phyloP scores from a whole-genome alignment of 1,140 invertebrate genomes.

The Delia radicum region DNA sequence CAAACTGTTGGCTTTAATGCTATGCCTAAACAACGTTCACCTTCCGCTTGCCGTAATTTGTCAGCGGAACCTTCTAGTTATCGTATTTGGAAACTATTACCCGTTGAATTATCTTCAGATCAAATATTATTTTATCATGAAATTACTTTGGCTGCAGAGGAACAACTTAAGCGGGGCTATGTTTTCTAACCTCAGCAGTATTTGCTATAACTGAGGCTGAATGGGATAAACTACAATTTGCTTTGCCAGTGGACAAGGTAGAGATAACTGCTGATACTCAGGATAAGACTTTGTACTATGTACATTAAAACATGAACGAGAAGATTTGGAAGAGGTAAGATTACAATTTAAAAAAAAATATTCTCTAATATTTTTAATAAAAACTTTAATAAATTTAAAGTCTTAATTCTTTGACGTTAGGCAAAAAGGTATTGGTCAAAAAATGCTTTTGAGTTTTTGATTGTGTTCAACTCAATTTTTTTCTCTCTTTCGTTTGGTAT shows the following conservation, averaged over 20 bases:
- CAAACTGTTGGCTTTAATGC: slow-evolving; percentile 77
- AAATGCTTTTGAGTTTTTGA: too few species aligned
- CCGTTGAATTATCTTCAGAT: slow-evolving; percentile 38
- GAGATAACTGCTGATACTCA: slow-evolving; percentile 38
- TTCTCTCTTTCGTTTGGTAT: too few species aligned
- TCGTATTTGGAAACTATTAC: slow-evolving; percentile 48
- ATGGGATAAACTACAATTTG: slow-evolving; percentile 40
- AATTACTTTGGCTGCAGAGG: slow-evolving; percentile 37
- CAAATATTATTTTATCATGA: slow-evolving; percentile 49
- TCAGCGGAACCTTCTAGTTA: slow-evolving; percentile 34
- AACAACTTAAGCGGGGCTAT: slow-evolving; percentile 37
- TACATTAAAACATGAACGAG: slow-evolving; percentile 32
- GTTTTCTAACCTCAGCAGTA: slow-evolving; percentile 46
- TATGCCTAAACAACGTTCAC: slow-evolving; percentile 60
- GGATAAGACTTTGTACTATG: slow-evolving; percentile 42
- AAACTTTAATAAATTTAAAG: too few species aligned
- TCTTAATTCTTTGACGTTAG: too few species aligned
- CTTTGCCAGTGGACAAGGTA: slow-evolving; percentile 42
- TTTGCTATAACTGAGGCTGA: slow-evolving; percentile 43
- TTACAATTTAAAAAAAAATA: too few species aligned
- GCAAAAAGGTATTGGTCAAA: too few species aligned
- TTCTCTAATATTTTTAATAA: too few species aligned
- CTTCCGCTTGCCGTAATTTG: slow-evolving; percentile 34
- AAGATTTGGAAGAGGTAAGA: slow-evolving; percentile 45
- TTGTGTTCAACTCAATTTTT: too few species aligned